phyloP scores from a whole-genome alignment of 2,888 invertebrate genomes.

The Hirtodrosophila alboralis region DNA sequence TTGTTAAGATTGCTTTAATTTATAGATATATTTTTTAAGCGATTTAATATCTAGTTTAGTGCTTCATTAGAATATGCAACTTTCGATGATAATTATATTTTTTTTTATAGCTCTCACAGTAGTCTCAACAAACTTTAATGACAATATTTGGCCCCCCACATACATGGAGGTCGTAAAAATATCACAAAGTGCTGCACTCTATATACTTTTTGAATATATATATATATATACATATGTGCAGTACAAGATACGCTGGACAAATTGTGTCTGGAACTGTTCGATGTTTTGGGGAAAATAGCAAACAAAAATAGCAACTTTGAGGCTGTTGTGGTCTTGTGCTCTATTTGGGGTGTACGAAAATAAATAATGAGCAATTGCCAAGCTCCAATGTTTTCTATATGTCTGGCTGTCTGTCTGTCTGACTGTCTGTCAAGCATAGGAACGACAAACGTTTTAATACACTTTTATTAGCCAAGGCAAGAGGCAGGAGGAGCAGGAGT shows the following conservation, averaged over 20 bases:
- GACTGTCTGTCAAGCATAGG: constrained; percentile 43
- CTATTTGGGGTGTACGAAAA: constrained; percentile 45
- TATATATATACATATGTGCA: not conserved
- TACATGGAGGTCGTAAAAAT: too few relatives aligned
- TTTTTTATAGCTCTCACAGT: too few relatives aligned
- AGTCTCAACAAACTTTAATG: too few relatives aligned
- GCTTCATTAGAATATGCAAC: too few relatives aligned
- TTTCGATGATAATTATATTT: too few relatives aligned
- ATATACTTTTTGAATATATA: not conserved
- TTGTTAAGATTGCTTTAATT: too few relatives aligned
- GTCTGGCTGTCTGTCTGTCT: constrained; percentile 45
- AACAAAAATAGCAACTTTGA: constrained; percentile 25
- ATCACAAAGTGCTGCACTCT: not conserved
- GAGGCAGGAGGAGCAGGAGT: too few relatives aligned
- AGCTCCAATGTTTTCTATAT: constrained; percentile 44
- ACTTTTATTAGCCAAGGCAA: constrained; percentile 62
- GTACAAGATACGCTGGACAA: not conserved
- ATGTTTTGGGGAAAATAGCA: constrained; percentile 7
- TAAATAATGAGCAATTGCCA: constrained; percentile 53
- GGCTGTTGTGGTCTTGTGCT: constrained; percentile 4
- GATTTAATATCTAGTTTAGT: too few relatives aligned
- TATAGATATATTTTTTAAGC: too few relatives aligned
- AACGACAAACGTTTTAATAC: constrained; percentile 64
- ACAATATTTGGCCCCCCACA: too few relatives aligned
- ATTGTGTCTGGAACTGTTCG: constrained; percentile 15